Base-by-base conservation (phyloP, 2,113 vertebrate genomes). In the Crotophaga sulcirostris region DNA sequence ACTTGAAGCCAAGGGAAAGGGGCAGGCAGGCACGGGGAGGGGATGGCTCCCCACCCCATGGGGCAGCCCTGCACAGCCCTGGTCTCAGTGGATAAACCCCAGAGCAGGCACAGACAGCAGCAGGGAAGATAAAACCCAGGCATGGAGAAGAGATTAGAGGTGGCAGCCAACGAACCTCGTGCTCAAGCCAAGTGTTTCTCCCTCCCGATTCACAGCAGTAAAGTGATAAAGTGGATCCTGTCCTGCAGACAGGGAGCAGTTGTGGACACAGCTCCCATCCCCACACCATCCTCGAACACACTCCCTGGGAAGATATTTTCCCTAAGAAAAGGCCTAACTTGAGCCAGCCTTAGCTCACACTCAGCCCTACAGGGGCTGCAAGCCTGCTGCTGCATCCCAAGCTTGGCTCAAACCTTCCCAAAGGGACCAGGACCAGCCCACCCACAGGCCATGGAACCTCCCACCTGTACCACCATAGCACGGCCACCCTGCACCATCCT, bases 1-100 rank as follows among this genome's bases (percentile, higher is more conserved):
- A 21, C 3, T 13, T 34, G 52, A 54, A 69, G 55, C 29, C 54
- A 33, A 42, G 0, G 4, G 25, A 34, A 68, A 28, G 44, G 19
- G 56, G 28, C 49, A 20, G 49, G 76, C 15, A 63, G 59, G 54
- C 13, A 3, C 1, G 20, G 76, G 44, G 2, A 3, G 16, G 2
- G 52, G 40, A 47, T 2, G 6, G 47, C 5, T n/a, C 36, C 38
- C 34, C n/a, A 40, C n/a, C 29, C 17, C 15, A 7, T 59, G 0
- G 1, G 44, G 60, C 66, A 17, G 64, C 21, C 1, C 64, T 2
- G 8, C 24, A 16, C 3, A 6, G 8, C 54, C 60, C 49, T 7
- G 4, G 24, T 23, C n/a, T 25, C 3, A 0, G 7, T 0, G 0
- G 31, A 81, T 8, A n/a, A 40, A 47, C 11, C n/a, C 23, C 3